phyloP scores from a whole-genome alignment of 1,140 invertebrate species.

The Forficula auricularia region DNA sequence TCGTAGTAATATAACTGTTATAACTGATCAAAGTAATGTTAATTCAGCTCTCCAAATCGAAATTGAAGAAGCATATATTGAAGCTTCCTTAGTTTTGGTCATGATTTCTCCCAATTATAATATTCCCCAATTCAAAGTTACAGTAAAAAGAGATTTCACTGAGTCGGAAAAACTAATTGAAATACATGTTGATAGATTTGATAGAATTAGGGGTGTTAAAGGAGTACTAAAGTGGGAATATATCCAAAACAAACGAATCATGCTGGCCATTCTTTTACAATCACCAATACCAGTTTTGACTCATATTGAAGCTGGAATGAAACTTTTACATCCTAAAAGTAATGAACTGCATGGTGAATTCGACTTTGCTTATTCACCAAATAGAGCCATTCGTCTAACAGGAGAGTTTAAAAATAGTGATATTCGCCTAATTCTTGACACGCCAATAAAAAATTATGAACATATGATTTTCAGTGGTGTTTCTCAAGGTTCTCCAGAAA shows the following conservation, averaged over 20 bases:
- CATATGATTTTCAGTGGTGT: no score
- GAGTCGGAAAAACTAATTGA: constrained; percentile 37
- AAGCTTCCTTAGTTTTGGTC: constrained; percentile 33
- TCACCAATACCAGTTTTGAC: no score
- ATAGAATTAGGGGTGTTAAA: background rate
- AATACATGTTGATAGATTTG: constrained; percentile 12
- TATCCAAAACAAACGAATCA: no score
- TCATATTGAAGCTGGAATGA: no score
- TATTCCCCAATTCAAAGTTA: constrained; percentile 39
- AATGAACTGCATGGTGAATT: no score
- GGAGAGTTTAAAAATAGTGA: constrained; percentile 24
- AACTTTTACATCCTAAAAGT: no score
- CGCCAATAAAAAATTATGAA: no score
- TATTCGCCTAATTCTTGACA: constrained; percentile 15
- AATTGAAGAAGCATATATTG: constrained; percentile 40
- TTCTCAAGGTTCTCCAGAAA: no score
- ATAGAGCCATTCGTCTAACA: constrained; percentile 18
- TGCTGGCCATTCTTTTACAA: no score
- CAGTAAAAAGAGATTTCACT: constrained; percentile 46
- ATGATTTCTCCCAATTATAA: constrained; percentile 38
- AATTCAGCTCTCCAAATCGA: constrained; percentile 22
- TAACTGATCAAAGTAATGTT: constrained; percentile 26
- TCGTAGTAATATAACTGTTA: constrained; percentile 27
- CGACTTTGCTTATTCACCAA: no score
- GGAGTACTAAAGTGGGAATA: no score